Evolutionary conservation across 1,140 invertebrate genomes (phyloP).

Genomic region (Diploscapter pachys): DNA sequence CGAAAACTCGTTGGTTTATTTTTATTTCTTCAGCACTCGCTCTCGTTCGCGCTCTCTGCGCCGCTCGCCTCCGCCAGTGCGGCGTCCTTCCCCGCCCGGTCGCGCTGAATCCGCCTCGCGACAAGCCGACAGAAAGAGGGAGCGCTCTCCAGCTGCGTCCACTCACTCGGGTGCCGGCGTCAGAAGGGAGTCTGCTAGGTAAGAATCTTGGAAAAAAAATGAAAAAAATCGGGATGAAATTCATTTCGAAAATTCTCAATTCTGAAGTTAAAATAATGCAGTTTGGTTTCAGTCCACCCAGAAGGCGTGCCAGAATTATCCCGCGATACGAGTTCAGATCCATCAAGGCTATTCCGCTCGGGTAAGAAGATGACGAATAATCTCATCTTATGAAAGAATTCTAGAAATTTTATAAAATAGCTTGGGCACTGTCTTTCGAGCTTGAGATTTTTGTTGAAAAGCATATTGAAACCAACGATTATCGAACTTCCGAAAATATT

Average conservation of each 20-base stretch:
- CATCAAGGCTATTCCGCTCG: conserved; percentile 78
- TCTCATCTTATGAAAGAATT: not conserved
- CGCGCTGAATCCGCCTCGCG: conserved; percentile 55
- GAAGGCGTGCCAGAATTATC: conserved; percentile 68
- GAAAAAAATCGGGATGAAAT: no score
- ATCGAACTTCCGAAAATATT: not conserved
- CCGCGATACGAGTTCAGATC: conserved; percentile 81
- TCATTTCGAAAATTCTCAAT: no score
- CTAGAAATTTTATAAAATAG: not conserved
- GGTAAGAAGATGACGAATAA: conserved; percentile 66
- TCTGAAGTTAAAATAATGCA: no score
- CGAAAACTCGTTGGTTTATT: no score
- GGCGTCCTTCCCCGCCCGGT: conserved; percentile 35
- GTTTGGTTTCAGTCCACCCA: conserved; percentile 60
- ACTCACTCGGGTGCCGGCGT: not conserved
- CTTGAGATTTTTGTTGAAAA: not conserved
- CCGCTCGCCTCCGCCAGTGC: conserved; percentile 35
- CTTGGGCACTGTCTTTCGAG: no score
- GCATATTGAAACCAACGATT: not conserved
- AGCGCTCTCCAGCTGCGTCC: conserved; percentile 4
- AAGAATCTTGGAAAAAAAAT: no score
- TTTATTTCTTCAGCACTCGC: no score
- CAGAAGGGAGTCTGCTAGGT: conserved; percentile 16
- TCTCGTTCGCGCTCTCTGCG: conserved; percentile 57
- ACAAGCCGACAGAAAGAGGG: conserved; percentile 22